Evolutionary conservation across 30 jellyfish, hydroid and myxozoan species (phyloP), one percentile per base, ranked within the genome.

Genomic region (Sanderia malayensis): DNA sequence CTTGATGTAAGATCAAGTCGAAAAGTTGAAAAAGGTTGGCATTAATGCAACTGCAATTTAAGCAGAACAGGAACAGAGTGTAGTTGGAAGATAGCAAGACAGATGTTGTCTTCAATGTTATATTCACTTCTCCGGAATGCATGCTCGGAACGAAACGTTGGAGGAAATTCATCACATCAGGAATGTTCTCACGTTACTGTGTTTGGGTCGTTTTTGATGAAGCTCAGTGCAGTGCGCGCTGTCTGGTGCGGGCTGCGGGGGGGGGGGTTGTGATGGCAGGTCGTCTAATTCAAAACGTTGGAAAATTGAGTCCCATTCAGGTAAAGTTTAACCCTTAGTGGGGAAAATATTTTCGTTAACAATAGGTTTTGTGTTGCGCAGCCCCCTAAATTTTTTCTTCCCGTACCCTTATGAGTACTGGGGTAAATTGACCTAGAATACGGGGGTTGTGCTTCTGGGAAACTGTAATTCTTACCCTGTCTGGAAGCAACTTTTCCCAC

Each of bases 121-220:
- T 41, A 41, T 41, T 41, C 55, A 41, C 55, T 41, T 41, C 55
- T 41, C 55, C 55, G 55, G 55, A 41, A 41, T 41, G 11, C 55
- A 41, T 41, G 55, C 55, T 41, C 55, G 55, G 55, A 15, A 41
- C 55, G 55, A 41, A 41, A 6, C 55, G 11, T 41, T 41, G 55
- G 55, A 41, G 55, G 15, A 41, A 41, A 41, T 41, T 41, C 55
- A 41, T 41, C 55, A 41, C 55, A 41, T 41, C 55, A 41, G 55
- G 15, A 41, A 41, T 41, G 55, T 41, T 41, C 55, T 41, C 55
- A 6, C 55, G 55, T 41, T 41, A 41, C 15, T 15, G 55, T 41
- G 55, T 41, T 41, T 8, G 55, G 55, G 55, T 41, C 15, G 55
- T 41, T 41, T 41, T 41, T 41, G 55, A 41, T 41, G 55, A 41